Percentiles rank a stretch among this genome's conserved stretches.
These are phyloP conservation scores for Nyleta sp. DNA, from an alignment of 2,888 invertebrate genomes.

Conservation along the genomic window DNA sequence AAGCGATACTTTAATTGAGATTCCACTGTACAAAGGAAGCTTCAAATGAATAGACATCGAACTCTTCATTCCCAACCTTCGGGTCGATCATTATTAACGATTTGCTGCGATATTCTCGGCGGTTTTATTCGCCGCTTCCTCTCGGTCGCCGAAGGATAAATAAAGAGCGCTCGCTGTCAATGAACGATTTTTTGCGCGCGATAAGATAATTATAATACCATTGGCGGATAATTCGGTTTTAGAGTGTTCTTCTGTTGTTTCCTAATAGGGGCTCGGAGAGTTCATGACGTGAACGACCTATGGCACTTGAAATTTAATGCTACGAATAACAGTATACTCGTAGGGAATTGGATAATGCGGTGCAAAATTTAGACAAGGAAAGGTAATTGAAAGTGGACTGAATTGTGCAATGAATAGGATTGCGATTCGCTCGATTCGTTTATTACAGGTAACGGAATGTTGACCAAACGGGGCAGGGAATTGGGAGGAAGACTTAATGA, in stretches of 20 bases:
- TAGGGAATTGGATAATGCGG: constrained; percentile 21
- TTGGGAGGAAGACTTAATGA: constrained; percentile 1
- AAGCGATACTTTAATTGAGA: too few species aligned
- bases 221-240: neutral
- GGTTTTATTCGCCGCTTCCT: constrained; percentile 1
- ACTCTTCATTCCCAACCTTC: neutral
- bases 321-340: neutral
- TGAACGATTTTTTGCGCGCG: neutral
- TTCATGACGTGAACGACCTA: constrained; percentile 9
- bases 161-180: neutral
- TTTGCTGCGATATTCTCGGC: neutral
- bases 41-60: too few species aligned
- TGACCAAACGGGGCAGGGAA: neutral
- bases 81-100: constrained; percentile 1
- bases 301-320: constrained; percentile 19
- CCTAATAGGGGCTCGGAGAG: constrained; percentile 3
- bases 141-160: too few species aligned
- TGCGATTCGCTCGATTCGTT: constrained; percentile 10
- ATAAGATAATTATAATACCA: neutral
- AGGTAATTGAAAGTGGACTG: constrained; percentile 17
- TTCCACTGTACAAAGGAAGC: too few species aligned
- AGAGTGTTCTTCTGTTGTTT: neutral
- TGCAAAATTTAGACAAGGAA: constrained; percentile 2
- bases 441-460: constrained; percentile 1
- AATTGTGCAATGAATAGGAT: constrained; percentile 15